Evolutionary conservation across 2,888 invertebrate genomes (phyloP).

Genomic region (Geophilus truncorum): DNA sequence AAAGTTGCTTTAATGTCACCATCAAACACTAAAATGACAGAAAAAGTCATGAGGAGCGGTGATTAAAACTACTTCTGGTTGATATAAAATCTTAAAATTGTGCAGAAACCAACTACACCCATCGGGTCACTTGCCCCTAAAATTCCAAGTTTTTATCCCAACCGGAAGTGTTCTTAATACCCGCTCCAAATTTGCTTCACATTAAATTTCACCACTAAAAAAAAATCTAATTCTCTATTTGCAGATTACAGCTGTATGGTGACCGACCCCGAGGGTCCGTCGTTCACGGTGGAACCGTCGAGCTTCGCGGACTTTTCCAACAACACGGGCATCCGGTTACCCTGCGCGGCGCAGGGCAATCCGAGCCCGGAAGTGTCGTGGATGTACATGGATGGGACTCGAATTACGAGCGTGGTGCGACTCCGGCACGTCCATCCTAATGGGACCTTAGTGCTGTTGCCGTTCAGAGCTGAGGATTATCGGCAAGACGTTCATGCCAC

Average conservation of each 20-base stretch:
- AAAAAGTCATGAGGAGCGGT: too few relatives aligned
- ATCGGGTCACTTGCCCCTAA: too few relatives aligned
- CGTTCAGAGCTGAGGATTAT: constrained; percentile 39
- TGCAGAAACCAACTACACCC: too few relatives aligned
- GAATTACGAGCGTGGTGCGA: constrained; percentile 41
- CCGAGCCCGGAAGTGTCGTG: constrained; percentile 44
- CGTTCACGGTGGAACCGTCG: constrained; percentile 1
- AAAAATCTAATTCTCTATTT: too few relatives aligned
- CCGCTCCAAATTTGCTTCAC: too few relatives aligned
- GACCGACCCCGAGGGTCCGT: background rate
- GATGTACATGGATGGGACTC: constrained; percentile 43
- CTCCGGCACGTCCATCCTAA: constrained; percentile 42
- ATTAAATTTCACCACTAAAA: too few relatives aligned
- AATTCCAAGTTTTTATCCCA: too few relatives aligned
- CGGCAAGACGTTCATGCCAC: constrained; percentile 42
- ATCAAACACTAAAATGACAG: too few relatives aligned
- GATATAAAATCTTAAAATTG: too few relatives aligned
- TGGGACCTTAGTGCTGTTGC: constrained; percentile 42
- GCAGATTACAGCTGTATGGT: background rate
- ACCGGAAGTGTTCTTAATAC: too few relatives aligned
- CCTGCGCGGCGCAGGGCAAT: constrained; percentile 44
- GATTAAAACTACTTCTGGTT: too few relatives aligned
- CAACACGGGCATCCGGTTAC: constrained; percentile 44
- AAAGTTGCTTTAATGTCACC: too few relatives aligned
- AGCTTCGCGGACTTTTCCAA: constrained; percentile 44